Conservation (phyloP, 1,140 invertebrate species). For the Apis florea region DNA sequence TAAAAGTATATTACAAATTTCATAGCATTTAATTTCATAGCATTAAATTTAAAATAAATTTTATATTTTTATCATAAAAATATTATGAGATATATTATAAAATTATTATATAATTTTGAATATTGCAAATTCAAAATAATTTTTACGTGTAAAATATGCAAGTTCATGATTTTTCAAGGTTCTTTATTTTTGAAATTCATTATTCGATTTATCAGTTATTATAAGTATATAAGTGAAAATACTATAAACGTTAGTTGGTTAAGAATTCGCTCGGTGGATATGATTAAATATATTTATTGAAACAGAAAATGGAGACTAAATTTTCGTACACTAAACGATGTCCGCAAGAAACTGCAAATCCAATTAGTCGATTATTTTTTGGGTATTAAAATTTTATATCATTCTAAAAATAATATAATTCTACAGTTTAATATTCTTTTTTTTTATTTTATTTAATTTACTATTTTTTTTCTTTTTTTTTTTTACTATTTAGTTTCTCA, state of each 20-base stretch:
- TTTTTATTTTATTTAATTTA: not conserved
- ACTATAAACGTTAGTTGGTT: not conserved
- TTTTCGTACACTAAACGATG: constrained; percentile 12
- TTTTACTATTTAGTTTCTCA: too few species aligned
- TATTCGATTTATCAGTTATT: constrained; percentile 28
- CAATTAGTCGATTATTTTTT: constrained; percentile 42
- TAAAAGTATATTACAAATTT: too few species aligned
- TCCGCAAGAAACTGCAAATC: constrained; percentile 49
- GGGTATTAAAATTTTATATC: constrained; percentile 33
- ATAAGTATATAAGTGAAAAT: constrained; percentile 5
- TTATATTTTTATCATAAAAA: not conserved
- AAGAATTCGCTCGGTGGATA: too few species aligned
- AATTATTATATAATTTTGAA: too few species aligned
- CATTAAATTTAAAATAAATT: too few species aligned
- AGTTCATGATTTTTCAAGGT: not conserved
- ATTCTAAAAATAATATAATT: not conserved
- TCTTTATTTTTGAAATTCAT: not conserved
- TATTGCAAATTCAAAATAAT: not conserved
- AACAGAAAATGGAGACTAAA: constrained; percentile 13
- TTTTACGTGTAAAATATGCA: too few species aligned
- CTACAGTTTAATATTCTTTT: too few species aligned
- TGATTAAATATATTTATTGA: not conserved
- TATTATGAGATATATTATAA: not conserved
- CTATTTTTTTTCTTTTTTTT: too few species aligned
- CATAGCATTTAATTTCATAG: too few species aligned